Conservation (phyloP, 2,888 invertebrate species). For the Hydraecia micacea region DNA sequence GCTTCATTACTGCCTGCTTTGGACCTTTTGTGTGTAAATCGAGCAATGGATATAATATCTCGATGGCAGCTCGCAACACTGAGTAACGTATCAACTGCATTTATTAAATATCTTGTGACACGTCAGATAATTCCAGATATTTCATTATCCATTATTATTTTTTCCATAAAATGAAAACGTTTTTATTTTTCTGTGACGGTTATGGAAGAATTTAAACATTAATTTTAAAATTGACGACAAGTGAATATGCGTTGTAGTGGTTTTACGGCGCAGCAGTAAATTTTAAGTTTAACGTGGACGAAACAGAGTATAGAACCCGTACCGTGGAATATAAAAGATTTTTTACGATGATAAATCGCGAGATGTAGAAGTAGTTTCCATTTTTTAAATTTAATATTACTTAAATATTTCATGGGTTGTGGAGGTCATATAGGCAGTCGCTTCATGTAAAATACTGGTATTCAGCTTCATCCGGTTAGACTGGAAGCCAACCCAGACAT, state of each 20-base stretch:
- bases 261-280: constrained; percentile 31
- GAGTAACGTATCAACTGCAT: not conserved
- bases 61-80: not conserved
- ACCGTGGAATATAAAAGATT: constrained; percentile 17
- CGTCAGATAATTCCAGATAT: not conserved
- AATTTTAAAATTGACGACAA: constrained; percentile 43
- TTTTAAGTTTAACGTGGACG: constrained; percentile 33
- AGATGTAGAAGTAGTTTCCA: constrained; percentile 6
- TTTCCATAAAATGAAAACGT: not conserved
- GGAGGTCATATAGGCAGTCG: no score
- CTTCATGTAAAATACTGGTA: no score
- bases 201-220: constrained; percentile 1
- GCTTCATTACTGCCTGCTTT: constrained; percentile 14
- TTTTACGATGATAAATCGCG: constrained; percentile 28
- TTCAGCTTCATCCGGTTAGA: no score
- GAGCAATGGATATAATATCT: constrained; percentile 1
- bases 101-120: not conserved
- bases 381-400: constrained; percentile 12
- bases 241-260: constrained; percentile 37
- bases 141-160: not conserved
- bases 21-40: constrained; percentile 10
- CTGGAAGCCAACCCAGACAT: no score
- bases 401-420: no score
- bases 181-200: not conserved
- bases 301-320: constrained; percentile 23